Evolutionary conservation across 2,797 vertebrate genomes (phyloP), one percentile per base, ranked within the genome.

Genomic region (Brachymystax lenok): DNA sequence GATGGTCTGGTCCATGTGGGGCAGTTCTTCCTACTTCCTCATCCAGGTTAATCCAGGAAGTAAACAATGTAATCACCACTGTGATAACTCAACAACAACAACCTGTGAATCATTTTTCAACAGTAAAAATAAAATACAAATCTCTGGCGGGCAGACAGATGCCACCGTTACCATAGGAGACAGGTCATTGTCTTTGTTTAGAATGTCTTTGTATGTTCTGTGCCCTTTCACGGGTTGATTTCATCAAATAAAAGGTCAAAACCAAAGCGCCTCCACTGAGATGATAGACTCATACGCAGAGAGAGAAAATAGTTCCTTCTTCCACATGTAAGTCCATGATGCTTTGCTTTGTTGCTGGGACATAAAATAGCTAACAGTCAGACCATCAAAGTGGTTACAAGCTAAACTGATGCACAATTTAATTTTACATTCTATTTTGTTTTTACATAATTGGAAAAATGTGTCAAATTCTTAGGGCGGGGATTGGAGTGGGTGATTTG

Each of bases 291-390:
- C 75, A 77, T 76, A 71, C 46, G 72, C 33, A 78, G 73, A 69
- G 71, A 74, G 51, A 80, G 10, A 70, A 71, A 46, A 46, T 74
- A 84, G 75, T 5, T 30, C 68, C 14, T 64, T 73, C 73, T 59
- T 78, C 80, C 81, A 81, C 56, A 17, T 82, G 66, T 78, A 83
- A 79, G 76, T 82, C 78, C 79, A 81, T 59, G 50, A 77, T 80
- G 79, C 16, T 72, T 75, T 64, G 61, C 69, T 72, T 85, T 86
- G 74, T 56, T 69, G 8, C 40, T 50, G 83, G 84, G 82, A 87
- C 80, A 59, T 76, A 82, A 82, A 82, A 82, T 75, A 77, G 74
- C 74, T 74, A 76, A 63, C 54, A 59, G 56, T 77, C 83, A 69
- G 75, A 74, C 77, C 59, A 73, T 64, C 67, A 76, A 61, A 82